Percentiles rank a stretch among this genome's conserved stretches.
Conservation (phyloP, 2,797 vertebrate genomes). For the Crenichthys baileyi region DNA sequence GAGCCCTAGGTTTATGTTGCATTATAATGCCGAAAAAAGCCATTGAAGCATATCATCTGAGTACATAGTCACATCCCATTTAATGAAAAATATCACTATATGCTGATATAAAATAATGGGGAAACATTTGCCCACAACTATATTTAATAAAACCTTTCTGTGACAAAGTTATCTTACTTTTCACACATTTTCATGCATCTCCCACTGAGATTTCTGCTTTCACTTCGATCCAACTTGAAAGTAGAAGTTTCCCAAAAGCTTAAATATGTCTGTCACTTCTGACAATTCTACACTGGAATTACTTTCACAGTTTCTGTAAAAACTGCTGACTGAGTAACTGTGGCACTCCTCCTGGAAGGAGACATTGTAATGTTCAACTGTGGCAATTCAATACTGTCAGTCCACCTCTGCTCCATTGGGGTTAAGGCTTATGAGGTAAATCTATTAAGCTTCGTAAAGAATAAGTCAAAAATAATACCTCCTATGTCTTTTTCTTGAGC, state of each 20-base stretch:
- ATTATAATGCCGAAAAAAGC: no score
- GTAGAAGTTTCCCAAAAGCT: slow-evolving; percentile 1
- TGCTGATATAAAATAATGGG: background rate
- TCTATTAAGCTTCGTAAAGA: background rate
- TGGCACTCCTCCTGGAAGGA: slow-evolving; percentile 7
- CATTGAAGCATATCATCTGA: background rate
- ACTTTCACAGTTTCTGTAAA: slow-evolving; percentile 28
- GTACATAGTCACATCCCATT: background rate
- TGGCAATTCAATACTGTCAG: slow-evolving; percentile 12
- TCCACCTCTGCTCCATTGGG: background rate
- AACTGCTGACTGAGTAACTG: slow-evolving; percentile 34
- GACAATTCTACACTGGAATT: slow-evolving; percentile 11
- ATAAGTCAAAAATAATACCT: slow-evolving; percentile 1
- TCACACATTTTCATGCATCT: background rate
- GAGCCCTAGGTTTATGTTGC: no score
- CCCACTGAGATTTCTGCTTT: slow-evolving; percentile 12
- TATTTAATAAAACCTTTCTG: background rate
- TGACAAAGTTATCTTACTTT: background rate
- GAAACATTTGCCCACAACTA: background rate
- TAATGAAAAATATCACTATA: background rate
- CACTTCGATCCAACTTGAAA: background rate
- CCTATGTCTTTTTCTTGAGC: background rate
- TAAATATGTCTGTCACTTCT: slow-evolving; percentile 29
- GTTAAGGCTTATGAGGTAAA: background rate
- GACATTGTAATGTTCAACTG: slow-evolving; percentile 11